phyloP scores from a whole-genome alignment of 2,888 invertebrate species.

The Neuroscelio doddi region DNA sequence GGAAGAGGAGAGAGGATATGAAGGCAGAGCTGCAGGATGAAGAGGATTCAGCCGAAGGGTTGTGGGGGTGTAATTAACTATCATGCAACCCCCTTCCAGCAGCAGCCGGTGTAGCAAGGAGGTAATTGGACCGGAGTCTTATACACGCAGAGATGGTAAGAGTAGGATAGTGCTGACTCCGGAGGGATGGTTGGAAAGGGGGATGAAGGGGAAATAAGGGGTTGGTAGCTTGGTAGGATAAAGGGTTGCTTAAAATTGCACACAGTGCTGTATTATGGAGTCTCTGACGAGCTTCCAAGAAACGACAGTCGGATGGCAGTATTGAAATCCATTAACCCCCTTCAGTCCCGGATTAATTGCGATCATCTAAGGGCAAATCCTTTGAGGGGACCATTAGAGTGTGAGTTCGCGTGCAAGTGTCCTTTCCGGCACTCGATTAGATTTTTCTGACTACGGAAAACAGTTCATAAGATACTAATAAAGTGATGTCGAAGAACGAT shows the following conservation, averaged over 20 bases:
- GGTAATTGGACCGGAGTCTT: slow-evolving; percentile 71
- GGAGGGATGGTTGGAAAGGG: slow-evolving; percentile 32
- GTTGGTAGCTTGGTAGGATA: slow-evolving; percentile 61
- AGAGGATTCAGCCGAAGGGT: slow-evolving; percentile 54
- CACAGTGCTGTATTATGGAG: slow-evolving; percentile 70
- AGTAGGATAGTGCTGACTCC: slow-evolving; percentile 44
- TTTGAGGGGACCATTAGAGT: slow-evolving; percentile 48
- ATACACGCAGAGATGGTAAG: slow-evolving; percentile 63
- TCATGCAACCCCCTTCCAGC: slow-evolving; percentile 69
- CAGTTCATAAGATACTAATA: background rate
- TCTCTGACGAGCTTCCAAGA: slow-evolving; percentile 66
- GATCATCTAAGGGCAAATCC: slow-evolving; percentile 66
- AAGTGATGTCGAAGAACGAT: slow-evolving; percentile 52
- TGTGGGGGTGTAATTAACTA: slow-evolving; percentile 70
- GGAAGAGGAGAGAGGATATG: background rate
- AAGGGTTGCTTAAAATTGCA: slow-evolving; percentile 71
- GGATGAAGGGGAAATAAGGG: slow-evolving; percentile 40
- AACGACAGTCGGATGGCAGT: slow-evolving; percentile 64
- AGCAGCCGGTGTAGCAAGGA: slow-evolving; percentile 70
- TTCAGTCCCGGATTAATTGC: slow-evolving; percentile 69
- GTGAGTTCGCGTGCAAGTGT: slow-evolving; percentile 25
- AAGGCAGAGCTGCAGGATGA: slow-evolving; percentile 36
- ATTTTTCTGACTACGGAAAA: slow-evolving; percentile 18
- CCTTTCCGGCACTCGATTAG: slow-evolving; percentile 33
- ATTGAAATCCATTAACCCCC: slow-evolving; percentile 69